These are phyloP conservation scores for Pollenia amentaria DNA, from an alignment of 2,888 invertebrate species.

Conservation along the genomic window DNA sequence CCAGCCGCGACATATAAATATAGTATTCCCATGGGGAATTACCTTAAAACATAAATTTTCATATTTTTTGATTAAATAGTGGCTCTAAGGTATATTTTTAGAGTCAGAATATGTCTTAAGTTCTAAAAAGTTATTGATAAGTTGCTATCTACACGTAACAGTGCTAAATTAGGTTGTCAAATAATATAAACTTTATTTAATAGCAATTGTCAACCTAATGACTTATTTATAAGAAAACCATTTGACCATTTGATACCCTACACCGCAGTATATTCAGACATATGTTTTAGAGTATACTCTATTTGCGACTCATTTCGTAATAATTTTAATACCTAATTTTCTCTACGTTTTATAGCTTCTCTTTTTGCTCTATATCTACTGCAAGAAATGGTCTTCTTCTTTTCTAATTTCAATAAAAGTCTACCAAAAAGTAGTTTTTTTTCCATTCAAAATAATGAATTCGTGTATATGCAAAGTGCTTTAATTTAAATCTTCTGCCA, in stretches of 20 bases:
- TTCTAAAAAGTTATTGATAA: neutral
- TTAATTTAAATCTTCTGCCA: neutral
- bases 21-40: neutral
- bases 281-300: too few relatives aligned
- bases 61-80: neutral
- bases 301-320: too few relatives aligned
- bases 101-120: neutral
- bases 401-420: neutral
- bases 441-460: too few relatives aligned
- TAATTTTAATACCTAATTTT: too few relatives aligned
- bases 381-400: too few relatives aligned
- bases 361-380: too few relatives aligned
- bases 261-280: neutral
- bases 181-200: slow-evolving; percentile 36
- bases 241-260: neutral
- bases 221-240: slow-evolving; percentile 47
- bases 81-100: neutral
- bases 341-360: too few relatives aligned
- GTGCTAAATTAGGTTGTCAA: slow-evolving; percentile 43
- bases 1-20: slow-evolving; percentile 42
- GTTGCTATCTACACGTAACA: slow-evolving; percentile 33
- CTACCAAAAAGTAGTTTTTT: neutral
- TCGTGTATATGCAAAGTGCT: neutral
- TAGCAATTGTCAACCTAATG: slow-evolving; percentile 61
- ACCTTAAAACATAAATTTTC: neutral